Evolutionary conservation across 2,888 invertebrate species (phyloP).

Genomic region (Eulithis testata): DNA sequence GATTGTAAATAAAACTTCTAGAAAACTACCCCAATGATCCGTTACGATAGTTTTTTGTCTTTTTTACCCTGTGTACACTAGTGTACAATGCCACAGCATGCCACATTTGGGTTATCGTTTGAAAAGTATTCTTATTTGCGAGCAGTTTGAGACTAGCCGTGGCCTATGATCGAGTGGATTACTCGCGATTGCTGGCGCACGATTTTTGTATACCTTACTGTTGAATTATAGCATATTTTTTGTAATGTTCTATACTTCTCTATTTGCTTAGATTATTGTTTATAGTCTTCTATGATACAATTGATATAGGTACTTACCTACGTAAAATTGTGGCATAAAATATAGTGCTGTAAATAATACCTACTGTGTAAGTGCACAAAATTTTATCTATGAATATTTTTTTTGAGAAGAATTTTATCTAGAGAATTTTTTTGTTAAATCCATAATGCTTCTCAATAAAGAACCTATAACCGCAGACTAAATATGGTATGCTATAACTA

Average conservation of each 20-base stretch:
- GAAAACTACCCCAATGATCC: too few relatives aligned
- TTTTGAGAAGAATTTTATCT: too few relatives aligned
- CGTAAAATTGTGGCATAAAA: too few relatives aligned
- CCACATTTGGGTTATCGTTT: constrained; percentile 14
- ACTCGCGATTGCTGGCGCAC: constrained; percentile 63
- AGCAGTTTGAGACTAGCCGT: constrained; percentile 61
- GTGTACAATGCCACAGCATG: background rate
- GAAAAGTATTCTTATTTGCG: constrained; percentile 58
- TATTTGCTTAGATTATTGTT: constrained; percentile 33
- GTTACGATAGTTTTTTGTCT: too few relatives aligned
- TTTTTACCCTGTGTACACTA: too few relatives aligned
- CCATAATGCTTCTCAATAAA: background rate
- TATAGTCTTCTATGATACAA: background rate
- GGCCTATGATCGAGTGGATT: constrained; percentile 61
- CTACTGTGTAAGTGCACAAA: too few relatives aligned
- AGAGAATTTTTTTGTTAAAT: too few relatives aligned
- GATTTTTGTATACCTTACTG: constrained; percentile 61
- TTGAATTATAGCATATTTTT: constrained; percentile 49
- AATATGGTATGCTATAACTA: background rate
- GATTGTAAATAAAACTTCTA: too few relatives aligned
- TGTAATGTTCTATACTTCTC: constrained; percentile 33
- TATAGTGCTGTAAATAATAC: too few relatives aligned
- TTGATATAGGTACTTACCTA: too few relatives aligned
- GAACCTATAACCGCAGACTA: too few relatives aligned
- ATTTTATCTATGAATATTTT: too few relatives aligned